Conservation (phyloP, 2,888 invertebrate genomes). For the Cephalotes varians region DNA sequence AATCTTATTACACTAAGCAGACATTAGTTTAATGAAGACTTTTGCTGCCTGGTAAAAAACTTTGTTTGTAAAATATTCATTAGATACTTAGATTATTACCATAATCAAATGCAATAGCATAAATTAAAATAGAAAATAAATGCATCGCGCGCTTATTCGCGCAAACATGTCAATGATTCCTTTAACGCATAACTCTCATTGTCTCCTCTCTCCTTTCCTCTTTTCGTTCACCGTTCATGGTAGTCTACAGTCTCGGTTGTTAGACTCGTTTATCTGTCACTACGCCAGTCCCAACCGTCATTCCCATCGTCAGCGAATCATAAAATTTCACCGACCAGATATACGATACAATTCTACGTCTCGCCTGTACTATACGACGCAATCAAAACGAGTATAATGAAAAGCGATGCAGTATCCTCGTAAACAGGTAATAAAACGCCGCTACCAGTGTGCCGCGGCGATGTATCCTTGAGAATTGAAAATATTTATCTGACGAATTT, state of each 20-base stretch:
- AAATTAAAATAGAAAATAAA: neutral
- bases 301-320: constrained; percentile 57
- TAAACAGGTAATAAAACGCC: constrained; percentile 52
- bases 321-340: constrained; percentile 53
- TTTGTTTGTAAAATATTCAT: constrained; percentile 12
- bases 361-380: constrained; percentile 36
- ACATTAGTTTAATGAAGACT: constrained; percentile 16
- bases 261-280: constrained; percentile 58
- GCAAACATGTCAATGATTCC: constrained; percentile 38
- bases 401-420: constrained; percentile 48
- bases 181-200: neutral
- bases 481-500: constrained; percentile 49
- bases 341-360: constrained; percentile 59
- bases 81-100: constrained; percentile 7
- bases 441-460: constrained; percentile 7
- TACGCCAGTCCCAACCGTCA: constrained; percentile 31
- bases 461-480: constrained; percentile 32
- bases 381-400: constrained; percentile 53
- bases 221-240: constrained; percentile 11
- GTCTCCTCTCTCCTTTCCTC: neutral
- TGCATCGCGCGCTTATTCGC: neutral
- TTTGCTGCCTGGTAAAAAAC: neutral
- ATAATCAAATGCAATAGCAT: neutral
- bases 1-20: neutral
- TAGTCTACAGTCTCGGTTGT: constrained; percentile 47